Conservation (phyloP, 2,888 invertebrate genomes). For the Isotomurus palustris region DNA sequence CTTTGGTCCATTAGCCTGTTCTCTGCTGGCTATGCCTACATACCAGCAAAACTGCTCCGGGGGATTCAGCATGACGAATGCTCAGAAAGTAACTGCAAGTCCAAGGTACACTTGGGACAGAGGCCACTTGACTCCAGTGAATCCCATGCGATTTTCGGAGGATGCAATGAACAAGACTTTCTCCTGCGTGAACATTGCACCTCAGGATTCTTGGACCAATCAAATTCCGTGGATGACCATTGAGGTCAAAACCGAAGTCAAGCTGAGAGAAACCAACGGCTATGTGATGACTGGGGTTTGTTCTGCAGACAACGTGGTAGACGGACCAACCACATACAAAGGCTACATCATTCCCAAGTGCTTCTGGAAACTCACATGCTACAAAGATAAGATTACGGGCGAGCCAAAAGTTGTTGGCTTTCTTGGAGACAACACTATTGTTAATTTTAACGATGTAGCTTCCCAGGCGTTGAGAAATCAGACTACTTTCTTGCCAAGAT, state of each 20-base stretch:
- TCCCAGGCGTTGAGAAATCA: slow-evolving; percentile 6
- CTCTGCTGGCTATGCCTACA: background rate
- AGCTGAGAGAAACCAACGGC: background rate
- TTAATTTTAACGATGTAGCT: background rate
- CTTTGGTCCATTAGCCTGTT: background rate
- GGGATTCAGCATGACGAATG: slow-evolving; percentile 18
- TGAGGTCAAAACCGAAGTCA: slow-evolving; percentile 16
- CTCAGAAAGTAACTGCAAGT: slow-evolving; percentile 19
- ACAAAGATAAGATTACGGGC: slow-evolving; percentile 19
- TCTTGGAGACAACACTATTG: slow-evolving; percentile 26
- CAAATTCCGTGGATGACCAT: slow-evolving; percentile 32
- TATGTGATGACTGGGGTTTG: background rate
- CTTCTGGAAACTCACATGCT: slow-evolving; percentile 34
- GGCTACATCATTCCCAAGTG: slow-evolving; percentile 26
- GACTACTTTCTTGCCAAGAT: slow-evolving; percentile 17
- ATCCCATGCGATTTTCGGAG: slow-evolving; percentile 33
- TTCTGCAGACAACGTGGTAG: slow-evolving; percentile 19
- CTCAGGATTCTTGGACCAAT: slow-evolving; percentile 38
- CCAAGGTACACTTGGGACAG: slow-evolving; percentile 29
- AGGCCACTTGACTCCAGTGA: slow-evolving; percentile 37
- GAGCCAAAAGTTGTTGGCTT: slow-evolving; percentile 29
- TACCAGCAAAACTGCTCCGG: slow-evolving; percentile 8
- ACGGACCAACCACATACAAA: slow-evolving; percentile 25
- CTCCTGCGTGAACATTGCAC: slow-evolving; percentile 38
- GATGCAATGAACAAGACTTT: slow-evolving; percentile 32